phyloP scores from a whole-genome alignment of 2,888 invertebrate species.

The Gnatocerus cornutus region DNA sequence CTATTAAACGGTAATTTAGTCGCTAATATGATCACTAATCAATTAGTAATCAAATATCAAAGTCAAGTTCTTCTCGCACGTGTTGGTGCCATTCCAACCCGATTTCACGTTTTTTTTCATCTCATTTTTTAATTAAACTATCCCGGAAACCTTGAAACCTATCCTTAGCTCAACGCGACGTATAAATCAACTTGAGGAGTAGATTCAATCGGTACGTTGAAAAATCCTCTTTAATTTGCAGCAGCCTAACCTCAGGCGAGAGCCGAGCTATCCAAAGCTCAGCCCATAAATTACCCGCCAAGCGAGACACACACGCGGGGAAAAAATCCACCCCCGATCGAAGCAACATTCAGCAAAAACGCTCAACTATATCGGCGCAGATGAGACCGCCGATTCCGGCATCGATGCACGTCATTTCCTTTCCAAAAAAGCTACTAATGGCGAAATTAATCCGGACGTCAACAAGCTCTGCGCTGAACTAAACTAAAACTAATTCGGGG shows the following conservation, averaged over 20 bases:
- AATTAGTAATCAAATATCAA: not conserved
- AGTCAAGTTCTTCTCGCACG: too few relatives aligned
- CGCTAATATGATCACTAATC: not conserved
- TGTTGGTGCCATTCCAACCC: too few relatives aligned
- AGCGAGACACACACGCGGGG: slow-evolving; percentile 25
- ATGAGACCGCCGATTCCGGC: slow-evolving; percentile 35
- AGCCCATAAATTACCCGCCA: slow-evolving; percentile 65
- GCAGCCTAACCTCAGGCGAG: slow-evolving; percentile 67
- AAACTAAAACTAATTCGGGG: slow-evolving; percentile 3
- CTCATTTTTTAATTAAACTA: slow-evolving; percentile 8
- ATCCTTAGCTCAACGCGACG: slow-evolving; percentile 44
- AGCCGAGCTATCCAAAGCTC: slow-evolving; percentile 63
- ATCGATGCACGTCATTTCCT: slow-evolving; percentile 25
- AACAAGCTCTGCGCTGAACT: slow-evolving; percentile 1
- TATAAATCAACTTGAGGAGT: slow-evolving; percentile 68
- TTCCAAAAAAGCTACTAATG: slow-evolving; percentile 16
- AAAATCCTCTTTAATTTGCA: slow-evolving; percentile 70
- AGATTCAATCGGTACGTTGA: slow-evolving; percentile 69
- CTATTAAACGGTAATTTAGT: not conserved
- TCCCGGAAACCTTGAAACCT: not conserved
- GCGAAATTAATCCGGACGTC: slow-evolving; percentile 33
- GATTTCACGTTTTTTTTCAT: too few relatives aligned
- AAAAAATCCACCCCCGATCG: slow-evolving; percentile 41
- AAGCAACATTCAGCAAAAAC: slow-evolving; percentile 38
- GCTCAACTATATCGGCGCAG: slow-evolving; percentile 36